These are phyloP conservation scores for Agriotes lineatus DNA, from an alignment of 2,888 invertebrate genomes.

Conservation along the genomic window DNA sequence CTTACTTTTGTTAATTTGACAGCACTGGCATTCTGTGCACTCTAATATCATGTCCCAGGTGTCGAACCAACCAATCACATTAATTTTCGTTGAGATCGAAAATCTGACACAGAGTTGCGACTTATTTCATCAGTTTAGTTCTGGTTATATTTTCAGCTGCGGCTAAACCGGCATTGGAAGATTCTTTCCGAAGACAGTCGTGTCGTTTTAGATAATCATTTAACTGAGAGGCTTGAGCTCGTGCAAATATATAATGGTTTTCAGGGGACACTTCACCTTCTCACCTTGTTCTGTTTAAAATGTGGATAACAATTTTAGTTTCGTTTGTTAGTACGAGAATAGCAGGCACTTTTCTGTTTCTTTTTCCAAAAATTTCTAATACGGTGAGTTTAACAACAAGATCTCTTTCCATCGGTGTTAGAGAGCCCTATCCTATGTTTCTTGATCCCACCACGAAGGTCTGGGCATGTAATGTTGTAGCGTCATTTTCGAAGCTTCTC, in stretches of 20 bases:
- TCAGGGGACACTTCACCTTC: not conserved
- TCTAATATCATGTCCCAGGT: slow-evolving; percentile 51
- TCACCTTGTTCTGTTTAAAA: too few species aligned
- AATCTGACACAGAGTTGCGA: too few species aligned
- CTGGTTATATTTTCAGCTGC: slow-evolving; percentile 28
- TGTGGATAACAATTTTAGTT: too few species aligned
- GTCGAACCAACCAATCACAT: slow-evolving; percentile 51
- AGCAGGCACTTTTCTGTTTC: slow-evolving; percentile 24
- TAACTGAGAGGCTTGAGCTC: not conserved
- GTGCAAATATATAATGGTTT: slow-evolving; percentile 2
- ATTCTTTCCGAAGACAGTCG: too few species aligned
- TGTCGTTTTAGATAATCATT: not conserved
- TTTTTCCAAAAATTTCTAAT: slow-evolving; percentile 18
- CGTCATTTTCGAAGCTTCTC: not conserved
- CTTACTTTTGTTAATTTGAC: slow-evolving; percentile 51
- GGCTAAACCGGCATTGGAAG: too few species aligned
- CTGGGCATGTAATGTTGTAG: not conserved
- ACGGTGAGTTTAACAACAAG: not conserved
- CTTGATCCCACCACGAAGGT: not conserved
- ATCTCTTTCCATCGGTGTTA: not conserved
- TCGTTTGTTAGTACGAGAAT: too few species aligned
- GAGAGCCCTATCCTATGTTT: not conserved
- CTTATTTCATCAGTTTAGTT: too few species aligned
- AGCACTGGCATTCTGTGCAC: slow-evolving; percentile 50
- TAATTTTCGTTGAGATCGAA: slow-evolving; percentile 47